Percentiles rank a stretch among this genome's conserved stretches.
These are phyloP conservation scores for Neria commutata DNA, from an alignment of 2,888 invertebrate genomes.

Conservation along the genomic window DNA sequence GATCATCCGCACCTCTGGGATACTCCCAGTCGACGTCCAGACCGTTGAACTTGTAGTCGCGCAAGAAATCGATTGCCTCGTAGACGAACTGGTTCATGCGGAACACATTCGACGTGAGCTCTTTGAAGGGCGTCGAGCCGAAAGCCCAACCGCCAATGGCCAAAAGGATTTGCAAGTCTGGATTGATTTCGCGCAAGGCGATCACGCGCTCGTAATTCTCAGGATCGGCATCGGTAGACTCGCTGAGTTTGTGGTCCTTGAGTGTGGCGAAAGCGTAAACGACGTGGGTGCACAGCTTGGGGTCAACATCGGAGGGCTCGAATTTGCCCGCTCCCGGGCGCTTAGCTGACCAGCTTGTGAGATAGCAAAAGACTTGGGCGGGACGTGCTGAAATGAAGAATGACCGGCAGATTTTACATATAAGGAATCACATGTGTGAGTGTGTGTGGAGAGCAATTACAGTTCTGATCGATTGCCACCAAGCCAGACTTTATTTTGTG, in stretches of 20 bases:
- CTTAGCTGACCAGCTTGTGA: slow-evolving; percentile 96
- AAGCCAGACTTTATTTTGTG: slow-evolving; percentile 66
- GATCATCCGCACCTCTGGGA: slow-evolving; percentile 86
- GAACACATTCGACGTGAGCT: slow-evolving; percentile 87
- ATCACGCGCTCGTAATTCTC: slow-evolving; percentile 88
- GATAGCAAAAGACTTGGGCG: slow-evolving; percentile 90
- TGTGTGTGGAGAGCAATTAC: slow-evolving; percentile 63
- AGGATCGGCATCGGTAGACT: slow-evolving; percentile 80
- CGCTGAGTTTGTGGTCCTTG: slow-evolving; percentile 81
- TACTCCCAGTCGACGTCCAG: slow-evolving; percentile 95
- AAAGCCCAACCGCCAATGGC: slow-evolving; percentile 97
- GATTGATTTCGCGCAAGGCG: slow-evolving; percentile 84
- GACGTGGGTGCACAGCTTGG: slow-evolving; percentile 90
- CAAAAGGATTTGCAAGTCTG: slow-evolving; percentile 82
- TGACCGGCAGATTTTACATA: too few species aligned
- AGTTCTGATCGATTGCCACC: slow-evolving; percentile 66
- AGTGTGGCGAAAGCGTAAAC: slow-evolving; percentile 94
- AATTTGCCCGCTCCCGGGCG: slow-evolving; percentile 88
- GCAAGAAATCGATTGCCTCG: slow-evolving; percentile 89
- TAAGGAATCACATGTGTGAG: not conserved
- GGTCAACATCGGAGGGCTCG: slow-evolving; percentile 86
- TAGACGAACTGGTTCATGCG: slow-evolving; percentile 96
- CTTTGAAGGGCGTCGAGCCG: slow-evolving; percentile 93
- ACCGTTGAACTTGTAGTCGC: slow-evolving; percentile 91
- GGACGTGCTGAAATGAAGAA: slow-evolving; percentile 75